These are phyloP conservation scores for Ptilorrhoa leucosticta DNA, from an alignment of 2,113 vertebrate genomes.

Conservation along the genomic window DNA sequence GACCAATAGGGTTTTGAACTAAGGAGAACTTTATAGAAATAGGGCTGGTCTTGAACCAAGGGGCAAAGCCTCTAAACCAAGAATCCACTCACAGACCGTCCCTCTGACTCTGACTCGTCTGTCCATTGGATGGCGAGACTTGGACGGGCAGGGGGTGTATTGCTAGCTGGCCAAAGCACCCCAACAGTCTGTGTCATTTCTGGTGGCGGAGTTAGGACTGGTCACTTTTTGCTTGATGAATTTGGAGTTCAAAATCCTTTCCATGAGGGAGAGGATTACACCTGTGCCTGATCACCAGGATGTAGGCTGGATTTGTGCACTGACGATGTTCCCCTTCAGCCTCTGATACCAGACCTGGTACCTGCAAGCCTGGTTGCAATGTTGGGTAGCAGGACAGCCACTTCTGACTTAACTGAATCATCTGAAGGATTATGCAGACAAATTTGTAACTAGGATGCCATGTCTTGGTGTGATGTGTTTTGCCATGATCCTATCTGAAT, in stretches of 20 bases:
- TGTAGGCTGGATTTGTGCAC: background rate
- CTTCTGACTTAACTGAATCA: background rate
- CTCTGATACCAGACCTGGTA: background rate
- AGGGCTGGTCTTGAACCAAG: too few relatives aligned
- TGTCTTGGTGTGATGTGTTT: background rate
- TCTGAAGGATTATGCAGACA: background rate
- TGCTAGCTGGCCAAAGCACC: too few relatives aligned
- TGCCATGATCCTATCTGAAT: background rate
- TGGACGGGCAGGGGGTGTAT: too few relatives aligned
- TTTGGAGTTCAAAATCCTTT: background rate
- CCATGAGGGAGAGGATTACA: background rate
- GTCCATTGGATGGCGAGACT: too few relatives aligned
- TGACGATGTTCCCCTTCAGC: background rate
- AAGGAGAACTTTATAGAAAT: too few relatives aligned
- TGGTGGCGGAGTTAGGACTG: background rate
- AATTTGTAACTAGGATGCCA: background rate
- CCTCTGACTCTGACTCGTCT: too few relatives aligned
- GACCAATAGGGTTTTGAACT: too few relatives aligned
- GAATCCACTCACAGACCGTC: too few relatives aligned
- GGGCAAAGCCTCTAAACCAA: too few relatives aligned
- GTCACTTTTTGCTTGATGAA: background rate
- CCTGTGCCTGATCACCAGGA: background rate
- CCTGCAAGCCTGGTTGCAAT: background rate
- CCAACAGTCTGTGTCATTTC: background rate
- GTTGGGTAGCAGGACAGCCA: fast-evolving